phyloP scores from a whole-genome alignment of 2,113 vertebrate species.

The Terrapene triunguis region DNA sequence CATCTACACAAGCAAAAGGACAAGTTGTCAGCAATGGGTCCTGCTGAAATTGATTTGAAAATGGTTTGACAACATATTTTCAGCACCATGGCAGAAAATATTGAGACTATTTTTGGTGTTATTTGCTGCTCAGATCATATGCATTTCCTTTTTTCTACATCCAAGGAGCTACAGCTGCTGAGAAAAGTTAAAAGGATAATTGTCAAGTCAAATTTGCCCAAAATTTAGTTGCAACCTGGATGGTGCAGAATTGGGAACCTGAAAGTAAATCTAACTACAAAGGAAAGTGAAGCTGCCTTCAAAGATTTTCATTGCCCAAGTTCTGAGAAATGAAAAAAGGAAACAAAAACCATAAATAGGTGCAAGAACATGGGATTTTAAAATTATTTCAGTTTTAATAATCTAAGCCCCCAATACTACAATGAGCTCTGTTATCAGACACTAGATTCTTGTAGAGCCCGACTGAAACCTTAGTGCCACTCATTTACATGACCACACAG shows the following conservation, averaged over 20 bases:
- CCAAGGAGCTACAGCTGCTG: background rate
- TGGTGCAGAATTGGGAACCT: background rate
- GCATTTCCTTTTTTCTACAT: background rate
- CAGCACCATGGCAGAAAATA: background rate
- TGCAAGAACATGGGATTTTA: background rate
- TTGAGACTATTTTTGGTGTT: background rate
- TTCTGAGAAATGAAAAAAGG: background rate
- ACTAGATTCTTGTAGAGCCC: background rate
- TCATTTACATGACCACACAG: background rate
- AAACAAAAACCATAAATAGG: background rate
- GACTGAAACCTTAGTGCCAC: background rate
- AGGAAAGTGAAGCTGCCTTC: background rate
- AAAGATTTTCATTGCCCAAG: background rate
- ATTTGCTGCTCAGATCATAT: background rate
- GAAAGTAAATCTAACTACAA: background rate
- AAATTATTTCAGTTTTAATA: background rate
- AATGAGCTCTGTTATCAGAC: background rate
- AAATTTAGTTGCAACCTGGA: background rate
- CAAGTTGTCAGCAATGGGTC: background rate
- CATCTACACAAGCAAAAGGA: accelerated
- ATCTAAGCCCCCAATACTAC: background rate
- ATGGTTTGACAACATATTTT: background rate
- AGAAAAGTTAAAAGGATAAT: background rate
- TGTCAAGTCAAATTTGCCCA: background rate
- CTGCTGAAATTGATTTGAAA: background rate